Evolutionary conservation across 2,888 invertebrate genomes (phyloP).

Genomic region (Glaucopsyche alexis): DNA sequence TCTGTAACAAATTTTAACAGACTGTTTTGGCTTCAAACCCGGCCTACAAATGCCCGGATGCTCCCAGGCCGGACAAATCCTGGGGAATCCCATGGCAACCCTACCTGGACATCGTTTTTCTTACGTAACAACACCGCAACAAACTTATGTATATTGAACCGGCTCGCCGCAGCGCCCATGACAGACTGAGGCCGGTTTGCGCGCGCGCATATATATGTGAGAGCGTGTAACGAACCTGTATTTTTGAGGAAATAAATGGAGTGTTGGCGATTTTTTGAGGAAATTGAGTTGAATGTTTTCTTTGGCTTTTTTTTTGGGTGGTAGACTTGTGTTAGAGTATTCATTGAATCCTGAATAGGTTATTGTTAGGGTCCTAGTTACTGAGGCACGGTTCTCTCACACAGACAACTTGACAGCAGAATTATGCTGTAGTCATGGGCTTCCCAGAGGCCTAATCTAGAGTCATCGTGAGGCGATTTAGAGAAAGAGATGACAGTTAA

Average conservation of each 20-base stretch:
- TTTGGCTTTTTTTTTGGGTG: neutral
- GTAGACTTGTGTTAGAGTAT: too few relatives aligned
- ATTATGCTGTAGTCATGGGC: too few relatives aligned
- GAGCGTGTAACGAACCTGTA: neutral
- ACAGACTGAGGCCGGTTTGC: neutral
- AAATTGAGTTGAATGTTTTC: neutral
- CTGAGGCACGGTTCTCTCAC: too few relatives aligned
- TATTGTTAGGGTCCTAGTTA: too few relatives aligned
- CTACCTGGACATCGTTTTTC: neutral
- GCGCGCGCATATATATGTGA: conserved; percentile 12
- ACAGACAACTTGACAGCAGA: too few relatives aligned
- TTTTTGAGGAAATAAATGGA: neutral
- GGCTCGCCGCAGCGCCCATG: conserved; percentile 56
- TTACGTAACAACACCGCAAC: conserved; percentile 39
- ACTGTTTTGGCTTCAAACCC: too few relatives aligned
- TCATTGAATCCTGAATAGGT: too few relatives aligned
- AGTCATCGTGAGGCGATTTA: too few relatives aligned
- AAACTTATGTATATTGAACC: conserved; percentile 47
- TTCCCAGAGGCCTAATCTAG: too few relatives aligned
- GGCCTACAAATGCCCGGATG: too few relatives aligned
- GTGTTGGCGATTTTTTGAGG: neutral
- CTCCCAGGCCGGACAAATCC: neutral
- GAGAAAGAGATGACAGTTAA: too few relatives aligned
- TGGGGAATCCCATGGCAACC: neutral
- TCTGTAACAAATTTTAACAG: too few relatives aligned